Conservation (phyloP, 2,888 invertebrate species). For the Steinernema hermaphroditum region DNA sequence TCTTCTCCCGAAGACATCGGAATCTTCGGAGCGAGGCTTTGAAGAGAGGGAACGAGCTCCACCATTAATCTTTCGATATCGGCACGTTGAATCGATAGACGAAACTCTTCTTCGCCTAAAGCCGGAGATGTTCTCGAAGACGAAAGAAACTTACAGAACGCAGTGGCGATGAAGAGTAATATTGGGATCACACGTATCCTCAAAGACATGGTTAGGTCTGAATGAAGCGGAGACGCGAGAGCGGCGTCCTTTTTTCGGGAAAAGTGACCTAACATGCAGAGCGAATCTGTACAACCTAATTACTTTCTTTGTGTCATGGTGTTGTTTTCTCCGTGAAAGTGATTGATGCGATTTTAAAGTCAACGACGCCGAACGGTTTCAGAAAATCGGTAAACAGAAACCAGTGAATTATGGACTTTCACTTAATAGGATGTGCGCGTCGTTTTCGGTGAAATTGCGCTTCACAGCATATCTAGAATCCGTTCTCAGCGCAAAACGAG, state of each 20-base stretch:
- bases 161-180: background rate
- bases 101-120: background rate
- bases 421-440: no score
- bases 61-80: background rate
- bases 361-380: background rate
- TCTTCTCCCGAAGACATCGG: background rate
- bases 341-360: background rate
- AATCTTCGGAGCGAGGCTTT: background rate
- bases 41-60: background rate
- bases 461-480: no score
- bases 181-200: background rate
- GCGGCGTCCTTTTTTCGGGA: background rate
- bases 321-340: constrained; percentile 11
- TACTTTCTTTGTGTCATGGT: background rate
- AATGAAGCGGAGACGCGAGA: constrained; percentile 2
- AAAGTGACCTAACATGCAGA: background rate
- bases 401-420: no score
- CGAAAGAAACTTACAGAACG: background rate
- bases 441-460: no score
- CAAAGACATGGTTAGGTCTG: background rate
- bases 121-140: background rate
- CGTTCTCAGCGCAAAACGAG: no score
- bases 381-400: no score
- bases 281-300: background rate
- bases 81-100: background rate